Evolutionary conservation across 2,113 vertebrate species (phyloP).

Genomic region (Nycticebus coucang): DNA sequence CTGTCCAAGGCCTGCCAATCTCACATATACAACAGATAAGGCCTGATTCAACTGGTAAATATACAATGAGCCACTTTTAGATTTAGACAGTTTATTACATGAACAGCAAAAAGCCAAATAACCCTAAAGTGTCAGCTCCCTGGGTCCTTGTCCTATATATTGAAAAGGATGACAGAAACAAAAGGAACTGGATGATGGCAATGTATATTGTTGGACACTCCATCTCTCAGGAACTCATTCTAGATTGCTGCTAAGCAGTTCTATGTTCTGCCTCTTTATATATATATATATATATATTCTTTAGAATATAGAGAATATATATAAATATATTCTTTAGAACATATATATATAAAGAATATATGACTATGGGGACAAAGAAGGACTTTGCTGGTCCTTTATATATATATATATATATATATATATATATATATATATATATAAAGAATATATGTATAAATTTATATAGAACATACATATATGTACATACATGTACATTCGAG

Average conservation of each 20-base stretch:
- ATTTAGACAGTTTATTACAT: constrained; percentile 7
- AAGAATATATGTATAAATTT: no score
- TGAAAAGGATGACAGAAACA: constrained; percentile 40
- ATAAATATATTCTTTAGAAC: neutral
- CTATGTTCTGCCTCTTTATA: neutral
- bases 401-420: no score
- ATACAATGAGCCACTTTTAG: constrained; percentile 46
- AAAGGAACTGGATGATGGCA: neutral
- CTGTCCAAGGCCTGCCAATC: neutral
- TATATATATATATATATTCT: neutral
- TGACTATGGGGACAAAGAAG: no score
- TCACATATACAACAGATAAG: neutral
- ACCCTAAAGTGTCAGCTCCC: neutral
- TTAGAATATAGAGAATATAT: neutral
- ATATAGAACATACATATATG: no score
- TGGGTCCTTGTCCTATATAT: constrained; percentile 3
- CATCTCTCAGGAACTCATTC: neutral
- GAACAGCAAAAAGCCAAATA: constrained; percentile 45
- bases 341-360: no score
- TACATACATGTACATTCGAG: neutral
- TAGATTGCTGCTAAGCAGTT: constrained; percentile 19
- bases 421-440: no score
- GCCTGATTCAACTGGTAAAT: constrained; percentile 21
- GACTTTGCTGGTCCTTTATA: no score
- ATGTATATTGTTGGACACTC: neutral